Conservation (phyloP, 30 jellyfish, hydroid and myxozoan species). For the Cassiopea andromeda region DNA sequence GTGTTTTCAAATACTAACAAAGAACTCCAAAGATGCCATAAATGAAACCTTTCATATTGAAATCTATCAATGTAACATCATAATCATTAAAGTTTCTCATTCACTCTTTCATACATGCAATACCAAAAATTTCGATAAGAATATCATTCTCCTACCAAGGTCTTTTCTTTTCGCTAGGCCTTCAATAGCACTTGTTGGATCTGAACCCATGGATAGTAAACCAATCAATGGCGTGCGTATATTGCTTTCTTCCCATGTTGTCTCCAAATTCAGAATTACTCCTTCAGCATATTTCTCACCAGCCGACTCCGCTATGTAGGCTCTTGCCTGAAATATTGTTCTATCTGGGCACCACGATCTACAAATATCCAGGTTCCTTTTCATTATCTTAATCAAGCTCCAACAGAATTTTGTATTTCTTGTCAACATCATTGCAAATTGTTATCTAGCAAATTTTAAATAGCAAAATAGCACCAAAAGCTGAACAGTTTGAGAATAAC, state of each 20-base stretch:
- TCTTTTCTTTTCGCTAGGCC: constrained; percentile 85
- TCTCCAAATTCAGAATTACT: constrained; percentile 84
- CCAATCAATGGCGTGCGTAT: constrained; percentile 88
- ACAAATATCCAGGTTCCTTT: neutral
- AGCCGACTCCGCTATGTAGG: constrained; percentile 85
- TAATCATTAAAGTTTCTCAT: neutral
- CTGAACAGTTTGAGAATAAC: too few species aligned
- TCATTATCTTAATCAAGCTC: neutral
- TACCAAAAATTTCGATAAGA: neutral
- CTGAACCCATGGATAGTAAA: constrained; percentile 95
- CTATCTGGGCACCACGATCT: constrained; percentile 98
- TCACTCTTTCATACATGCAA: neutral
- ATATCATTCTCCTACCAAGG: constrained; percentile 39
- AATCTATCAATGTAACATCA: too few species aligned
- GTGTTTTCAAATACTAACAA: too few species aligned
- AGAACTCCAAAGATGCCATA: too few species aligned
- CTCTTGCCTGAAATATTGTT: constrained; percentile 90
- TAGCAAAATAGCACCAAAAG: too few species aligned
- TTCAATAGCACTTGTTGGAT: constrained; percentile 95
- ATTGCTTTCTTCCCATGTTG: constrained; percentile 94
- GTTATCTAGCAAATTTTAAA: too few species aligned
- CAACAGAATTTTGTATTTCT: too few species aligned
- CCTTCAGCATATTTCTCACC: constrained; percentile 95
- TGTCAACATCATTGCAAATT: too few species aligned
- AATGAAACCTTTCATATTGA: too few species aligned